Base-by-base conservation (phyloP, 2,888 invertebrate species). In the Bhutanitis thaidina region DNA sequence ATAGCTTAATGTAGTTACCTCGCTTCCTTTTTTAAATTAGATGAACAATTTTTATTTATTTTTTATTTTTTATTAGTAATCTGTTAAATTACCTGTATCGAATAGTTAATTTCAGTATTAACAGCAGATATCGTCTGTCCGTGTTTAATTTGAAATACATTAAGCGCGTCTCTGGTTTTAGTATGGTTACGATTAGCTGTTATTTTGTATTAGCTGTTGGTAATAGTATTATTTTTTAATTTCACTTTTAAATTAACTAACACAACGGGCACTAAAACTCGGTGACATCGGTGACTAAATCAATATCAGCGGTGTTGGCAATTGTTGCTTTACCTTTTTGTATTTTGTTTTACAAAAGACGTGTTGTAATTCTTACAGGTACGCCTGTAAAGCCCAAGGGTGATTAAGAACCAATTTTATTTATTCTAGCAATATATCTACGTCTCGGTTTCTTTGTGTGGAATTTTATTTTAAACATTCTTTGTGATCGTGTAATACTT, bases 361-460 rank as follows among this genome's bases (percentile, higher is more conserved):
- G n/a, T n/a, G n/a, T 36, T 49, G 43, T 84, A 74, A 44, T 84
- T 69, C 78, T 86, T 82, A 60, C 88, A 87, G 87, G 87, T 86
- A 77, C 84, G 69, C 62, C 82, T 87, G 69, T 88, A 85, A 77
- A 73, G 72, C 79, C 60, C 75, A 69, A 8, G 55, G 76, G 77
- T 74, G 71, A 71, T 71, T 77, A 76, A 72, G 78, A 82, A 77
- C 71, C 80, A 76, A 59, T 69, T 45, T 55, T 69, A 69, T 74
- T 71, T 71, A 68, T 72, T 70, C 58, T 63, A 58, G 63, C 56
- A 60, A 57, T 61, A 59, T 52, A 61, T 55, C 57, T 62, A 10
- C 20, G 64, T 60, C 63, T 65, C 65, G 56, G 59, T 57, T 56
- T 59, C 56, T 61, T 56, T 72, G 71, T 74, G 72, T 70, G 30